Conservation (phyloP, 2,888 invertebrate genomes). For the Drosophila hawaiiensis region DNA sequence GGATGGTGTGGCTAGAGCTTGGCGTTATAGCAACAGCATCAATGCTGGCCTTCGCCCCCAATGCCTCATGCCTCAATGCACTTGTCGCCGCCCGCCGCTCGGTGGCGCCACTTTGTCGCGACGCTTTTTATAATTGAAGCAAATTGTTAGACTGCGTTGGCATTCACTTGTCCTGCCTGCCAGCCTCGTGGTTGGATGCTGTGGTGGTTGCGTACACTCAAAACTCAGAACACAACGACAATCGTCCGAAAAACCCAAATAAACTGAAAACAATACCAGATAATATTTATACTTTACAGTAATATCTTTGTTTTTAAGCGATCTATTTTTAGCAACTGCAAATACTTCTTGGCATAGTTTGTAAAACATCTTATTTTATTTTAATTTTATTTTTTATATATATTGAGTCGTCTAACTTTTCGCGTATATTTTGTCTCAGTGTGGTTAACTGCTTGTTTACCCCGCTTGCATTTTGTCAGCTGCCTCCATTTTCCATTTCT, state of each 20-base stretch:
- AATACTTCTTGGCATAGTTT: background rate
- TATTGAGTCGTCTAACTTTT: background rate
- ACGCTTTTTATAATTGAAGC: slow-evolving; percentile 81
- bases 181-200: slow-evolving; percentile 12
- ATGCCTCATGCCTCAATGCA: slow-evolving; percentile 48
- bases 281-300: background rate
- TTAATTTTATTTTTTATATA: background rate
- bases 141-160: slow-evolving; percentile 78
- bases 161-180: slow-evolving; percentile 62
- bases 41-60: slow-evolving; percentile 31
- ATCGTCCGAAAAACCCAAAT: background rate
- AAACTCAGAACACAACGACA: background rate
- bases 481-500: slow-evolving; percentile 44
- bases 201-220: slow-evolving; percentile 1
- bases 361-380: background rate
- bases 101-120: slow-evolving; percentile 82
- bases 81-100: slow-evolving; percentile 57
- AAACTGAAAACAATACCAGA: background rate
- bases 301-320: background rate
- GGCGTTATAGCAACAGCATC: slow-evolving; percentile 33
- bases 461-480: slow-evolving; percentile 60
- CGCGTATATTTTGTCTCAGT: background rate
- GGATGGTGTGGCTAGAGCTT: background rate
- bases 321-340: background rate
- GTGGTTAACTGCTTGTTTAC: slow-evolving; percentile 9